phyloP scores from a whole-genome alignment of 2,113 vertebrate genomes.

The Ariopsis seemanni region DNA sequence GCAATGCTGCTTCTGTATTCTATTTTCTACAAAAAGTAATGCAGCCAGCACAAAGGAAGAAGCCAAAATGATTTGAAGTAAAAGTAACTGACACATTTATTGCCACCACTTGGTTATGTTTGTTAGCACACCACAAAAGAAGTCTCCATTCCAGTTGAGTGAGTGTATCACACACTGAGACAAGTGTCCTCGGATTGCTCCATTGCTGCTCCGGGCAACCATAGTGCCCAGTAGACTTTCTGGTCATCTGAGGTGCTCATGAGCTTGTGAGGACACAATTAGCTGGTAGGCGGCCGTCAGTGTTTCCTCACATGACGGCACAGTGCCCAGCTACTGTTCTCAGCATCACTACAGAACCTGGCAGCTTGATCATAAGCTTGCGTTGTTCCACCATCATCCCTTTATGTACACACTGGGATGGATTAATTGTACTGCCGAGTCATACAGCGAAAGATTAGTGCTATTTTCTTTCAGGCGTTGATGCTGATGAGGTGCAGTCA shows the following conservation, averaged over 20 bases:
- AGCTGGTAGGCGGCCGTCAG: constrained; percentile 6
- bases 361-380: neutral
- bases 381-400: neutral
- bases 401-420: neutral
- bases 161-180: constrained; percentile 23
- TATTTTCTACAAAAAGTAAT: neutral
- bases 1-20: neutral
- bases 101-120: neutral
- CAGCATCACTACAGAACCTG: neutral
- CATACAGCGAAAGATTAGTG: neutral
- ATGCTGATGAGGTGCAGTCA: neutral
- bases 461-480: neutral
- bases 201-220: constrained; percentile 36
- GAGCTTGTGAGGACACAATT: constrained; percentile 14
- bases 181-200: constrained; percentile 31
- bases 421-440: neutral
- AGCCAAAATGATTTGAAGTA: neutral
- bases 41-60: neutral
- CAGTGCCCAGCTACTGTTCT: neutral
- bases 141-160: constrained; percentile 30
- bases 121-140: constrained; percentile 28
- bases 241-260: constrained; percentile 14
- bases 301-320: neutral
- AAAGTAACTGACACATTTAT: neutral
- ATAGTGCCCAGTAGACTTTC: constrained; percentile 23